Evolutionary conservation across 2,888 invertebrate species (phyloP).

Genomic region (Tyria jacobaeae): DNA sequence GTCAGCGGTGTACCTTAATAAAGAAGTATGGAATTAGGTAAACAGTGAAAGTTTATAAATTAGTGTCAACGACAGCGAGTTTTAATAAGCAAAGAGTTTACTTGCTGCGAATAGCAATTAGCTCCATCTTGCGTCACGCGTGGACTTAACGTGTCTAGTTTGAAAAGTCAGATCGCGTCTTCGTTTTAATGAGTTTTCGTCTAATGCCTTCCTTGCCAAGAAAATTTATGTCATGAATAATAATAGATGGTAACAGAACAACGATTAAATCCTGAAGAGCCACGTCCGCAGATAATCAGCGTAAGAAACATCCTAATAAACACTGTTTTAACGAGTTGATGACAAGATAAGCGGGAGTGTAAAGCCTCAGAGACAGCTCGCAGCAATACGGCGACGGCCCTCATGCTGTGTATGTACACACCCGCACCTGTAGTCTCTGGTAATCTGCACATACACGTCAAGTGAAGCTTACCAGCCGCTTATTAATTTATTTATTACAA

Average conservation of each 20-base stretch:
- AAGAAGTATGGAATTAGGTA: slow-evolving; percentile 47
- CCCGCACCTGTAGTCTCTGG: slow-evolving; percentile 30
- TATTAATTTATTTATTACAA: slow-evolving; percentile 30
- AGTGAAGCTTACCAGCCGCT: slow-evolving; percentile 25
- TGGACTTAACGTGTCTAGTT: slow-evolving; percentile 85
- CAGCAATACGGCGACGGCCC: slow-evolving; percentile 14
- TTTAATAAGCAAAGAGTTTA: slow-evolving; percentile 78
- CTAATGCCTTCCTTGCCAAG: slow-evolving; percentile 81
- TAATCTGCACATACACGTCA: slow-evolving; percentile 39
- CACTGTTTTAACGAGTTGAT: slow-evolving; percentile 72
- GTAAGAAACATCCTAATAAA: slow-evolving; percentile 77
- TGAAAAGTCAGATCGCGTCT: slow-evolving; percentile 85
- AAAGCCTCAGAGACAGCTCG: slow-evolving; percentile 10
- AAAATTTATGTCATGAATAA: slow-evolving; percentile 86
- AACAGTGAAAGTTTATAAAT: slow-evolving; percentile 70
- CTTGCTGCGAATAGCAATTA: slow-evolving; percentile 81
- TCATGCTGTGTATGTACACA: slow-evolving; percentile 18
- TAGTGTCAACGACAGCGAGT: slow-evolving; percentile 74
- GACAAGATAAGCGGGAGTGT: slow-evolving; percentile 58
- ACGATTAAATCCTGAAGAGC: slow-evolving; percentile 80
- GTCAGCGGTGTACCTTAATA: slow-evolving; percentile 44
- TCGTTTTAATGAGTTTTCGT: slow-evolving; percentile 85
- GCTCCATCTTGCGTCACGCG: slow-evolving; percentile 78
- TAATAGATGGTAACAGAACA: slow-evolving; percentile 79
- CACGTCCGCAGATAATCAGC: slow-evolving; percentile 78